Percentiles rank a stretch among this genome's conserved stretches.
Evolutionary conservation across 2,797 vertebrate genomes (phyloP).

Genomic region (Sebastiscus tertius): DNA sequence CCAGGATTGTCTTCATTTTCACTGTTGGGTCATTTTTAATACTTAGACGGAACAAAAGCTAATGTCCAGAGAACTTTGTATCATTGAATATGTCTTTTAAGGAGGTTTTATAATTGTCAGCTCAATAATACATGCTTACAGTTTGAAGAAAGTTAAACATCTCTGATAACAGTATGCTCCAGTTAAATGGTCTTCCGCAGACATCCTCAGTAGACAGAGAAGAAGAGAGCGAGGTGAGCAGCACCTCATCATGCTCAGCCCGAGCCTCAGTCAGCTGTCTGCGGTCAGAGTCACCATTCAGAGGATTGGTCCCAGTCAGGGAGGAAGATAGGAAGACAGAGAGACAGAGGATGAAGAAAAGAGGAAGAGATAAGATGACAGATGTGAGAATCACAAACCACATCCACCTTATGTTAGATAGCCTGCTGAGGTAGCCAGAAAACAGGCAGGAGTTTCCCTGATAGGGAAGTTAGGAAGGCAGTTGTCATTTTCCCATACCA

Average conservation of each 20-base stretch:
- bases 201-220: slow-evolving; percentile 21
- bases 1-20: neutral
- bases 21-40: neutral
- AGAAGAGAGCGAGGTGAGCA: slow-evolving; percentile 40
- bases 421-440: slow-evolving; percentile 18
- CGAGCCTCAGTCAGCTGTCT: slow-evolving; percentile 24
- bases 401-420: slow-evolving; percentile 15
- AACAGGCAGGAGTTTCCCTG: slow-evolving; percentile 7
- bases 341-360: slow-evolving; percentile 30
- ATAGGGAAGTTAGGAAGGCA: slow-evolving; percentile 9
- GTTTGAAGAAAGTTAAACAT: neutral
- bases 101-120: neutral
- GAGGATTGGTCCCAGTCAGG: slow-evolving; percentile 20
- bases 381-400: slow-evolving; percentile 47
- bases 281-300: slow-evolving; percentile 28
- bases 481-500: slow-evolving; percentile 3
- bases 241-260: slow-evolving; percentile 30
- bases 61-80: neutral
- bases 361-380: slow-evolving; percentile 33
- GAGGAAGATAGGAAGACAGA: slow-evolving; percentile 37
- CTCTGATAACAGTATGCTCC: neutral
- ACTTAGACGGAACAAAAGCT: neutral
- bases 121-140: neutral
- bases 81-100: neutral
- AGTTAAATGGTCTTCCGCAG: slow-evolving; percentile 32